Conservation (phyloP, 1,140 invertebrate species). For the Rhynchophorus ferrugineus region DNA sequence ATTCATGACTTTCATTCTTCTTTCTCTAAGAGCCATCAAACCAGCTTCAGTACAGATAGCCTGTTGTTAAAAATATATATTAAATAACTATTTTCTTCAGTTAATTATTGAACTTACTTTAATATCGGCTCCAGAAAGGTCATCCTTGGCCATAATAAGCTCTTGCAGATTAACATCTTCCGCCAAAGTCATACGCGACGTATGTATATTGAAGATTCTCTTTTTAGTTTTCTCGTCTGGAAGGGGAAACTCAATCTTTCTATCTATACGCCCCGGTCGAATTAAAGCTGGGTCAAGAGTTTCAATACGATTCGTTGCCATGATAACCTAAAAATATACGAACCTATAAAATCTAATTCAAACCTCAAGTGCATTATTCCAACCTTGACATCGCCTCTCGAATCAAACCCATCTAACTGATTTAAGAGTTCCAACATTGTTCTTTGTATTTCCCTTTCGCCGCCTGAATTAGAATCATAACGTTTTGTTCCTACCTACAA, state of each 20-base stretch:
- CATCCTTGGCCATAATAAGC: constrained; percentile 98
- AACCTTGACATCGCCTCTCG: constrained; percentile 90
- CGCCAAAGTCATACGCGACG: constrained; percentile 94
- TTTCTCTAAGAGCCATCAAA: constrained; percentile 91
- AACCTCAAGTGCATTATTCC: background rate
- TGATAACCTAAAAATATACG: constrained; percentile 72
- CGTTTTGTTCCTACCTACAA: constrained; percentile 78
- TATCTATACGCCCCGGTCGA: constrained; percentile 95
- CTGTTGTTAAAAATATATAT: constrained; percentile 47
- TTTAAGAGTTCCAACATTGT: constrained; percentile 99
- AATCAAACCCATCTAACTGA: constrained; percentile 98
- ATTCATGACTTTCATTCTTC: constrained; percentile 99
- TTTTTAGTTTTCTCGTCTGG: constrained; percentile 99
- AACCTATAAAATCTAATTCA: constrained; percentile 4
- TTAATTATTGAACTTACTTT: constrained; percentile 48
- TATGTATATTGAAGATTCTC: constrained; percentile 98
- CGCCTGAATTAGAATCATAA: constrained; percentile 99
- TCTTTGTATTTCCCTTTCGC: constrained; percentile 98
- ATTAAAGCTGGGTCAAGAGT: constrained; percentile 98
- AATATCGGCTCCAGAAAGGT: constrained; percentile 94
- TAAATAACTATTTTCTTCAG: background rate
- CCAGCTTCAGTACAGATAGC: constrained; percentile 99
- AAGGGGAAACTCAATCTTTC: constrained; percentile 98
- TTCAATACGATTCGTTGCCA: constrained; percentile 99
- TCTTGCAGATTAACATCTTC: constrained; percentile 97